Base-by-base conservation (phyloP, 2,113 vertebrate species). In the Gymnocephalus cernua region DNA sequence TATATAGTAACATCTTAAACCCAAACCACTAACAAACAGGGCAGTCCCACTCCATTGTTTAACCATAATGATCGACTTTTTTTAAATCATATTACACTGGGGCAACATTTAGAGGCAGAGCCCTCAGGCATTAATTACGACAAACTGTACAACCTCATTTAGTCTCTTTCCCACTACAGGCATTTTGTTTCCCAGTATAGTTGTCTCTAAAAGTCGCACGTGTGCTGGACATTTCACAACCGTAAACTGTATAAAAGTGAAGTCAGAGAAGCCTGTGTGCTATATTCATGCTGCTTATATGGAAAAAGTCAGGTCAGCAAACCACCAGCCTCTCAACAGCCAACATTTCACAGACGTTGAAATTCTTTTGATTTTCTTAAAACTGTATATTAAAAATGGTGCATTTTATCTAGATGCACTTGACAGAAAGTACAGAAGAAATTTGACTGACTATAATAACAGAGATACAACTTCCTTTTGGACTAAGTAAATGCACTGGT, bases 271-370 rank as follows among this genome's bases (percentile, higher is more conserved):
- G 56, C 23, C 47, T n/a, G 2, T 81, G 7, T 69, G 54, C 68
- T 66, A 15, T 75, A 65, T 79, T 35, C 54, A 57, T 57, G 45
- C 51, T 72, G 44, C 68, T 74, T 50, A 72, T 68, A 74, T 87
- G 87, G 84, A 88, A 82, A 88, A 92, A 92, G 87, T 90, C 88
- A 84, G 88, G 83, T 87, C 51, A 77, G 77, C 74, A 90, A 88
- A 83, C 83, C 79, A 78, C 50, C 58, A 86, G 88, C 74, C 53
- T 66, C 53, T 81, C 71, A 83, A 71, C 77, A 90, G 84, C 77
- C 83, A 83, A 11, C 41, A 3, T 57, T 23, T 79, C 50, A 65
- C 35, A 87, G 59, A 76, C 45, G 25, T n/a, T 29, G 73, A 27
- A 2, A 50, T 61, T 54, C 47, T 6, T 50, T 41, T 3, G 10